Evolutionary conservation across 1,140 invertebrate species (phyloP), one percentile per base, ranked within the genome.

Genomic region (Bombus pascuorum): DNA sequence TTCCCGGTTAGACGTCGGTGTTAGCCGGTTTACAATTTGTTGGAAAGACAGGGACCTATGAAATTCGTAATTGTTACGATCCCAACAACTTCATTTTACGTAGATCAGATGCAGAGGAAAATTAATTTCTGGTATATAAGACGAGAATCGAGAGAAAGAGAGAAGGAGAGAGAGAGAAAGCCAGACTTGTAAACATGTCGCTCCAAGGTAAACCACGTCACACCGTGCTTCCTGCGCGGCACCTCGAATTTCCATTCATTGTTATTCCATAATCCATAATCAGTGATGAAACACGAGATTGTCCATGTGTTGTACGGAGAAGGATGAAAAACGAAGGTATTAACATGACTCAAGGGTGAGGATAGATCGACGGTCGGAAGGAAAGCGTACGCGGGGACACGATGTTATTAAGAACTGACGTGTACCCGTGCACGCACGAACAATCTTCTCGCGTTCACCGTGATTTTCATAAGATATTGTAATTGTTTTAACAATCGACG

Each of bases 271-370:
- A 84, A 85, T 90, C 81, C 79, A 78, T 39, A 84, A 85, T 90
- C 83, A 73, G 87, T 83, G 87, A 83, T 82, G 83, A 86, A 87
- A 85, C 83, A 88, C 81, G 83, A 80, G 84, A 83, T 76, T 86
- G 90, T 89, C 77, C 73, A 75, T 89, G 84, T 66, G 86, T 77
- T 66, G 37, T 9, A 39, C 18, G 32, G 86, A 90, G 84, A 62
- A 89, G 86, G 88, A 92, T 89, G 91, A 92, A 91, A 93, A 92
- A 92, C 84, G 89, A 91, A 93, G 81, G 89, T 87, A 91, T 93
- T 92, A 92, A 93, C 80, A 53, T 5, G 42, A 15, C 28, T 44
- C 59, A 81, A 81, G 86, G 87, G 91, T 25, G 86, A 77, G 73
- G 72, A 76, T 78, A 85, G 91, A 80, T 82, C 47, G 92, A 91